Evolutionary conservation across 2,113 vertebrate genomes (phyloP).

Genomic region (Clarias macrocephalus): DNA sequence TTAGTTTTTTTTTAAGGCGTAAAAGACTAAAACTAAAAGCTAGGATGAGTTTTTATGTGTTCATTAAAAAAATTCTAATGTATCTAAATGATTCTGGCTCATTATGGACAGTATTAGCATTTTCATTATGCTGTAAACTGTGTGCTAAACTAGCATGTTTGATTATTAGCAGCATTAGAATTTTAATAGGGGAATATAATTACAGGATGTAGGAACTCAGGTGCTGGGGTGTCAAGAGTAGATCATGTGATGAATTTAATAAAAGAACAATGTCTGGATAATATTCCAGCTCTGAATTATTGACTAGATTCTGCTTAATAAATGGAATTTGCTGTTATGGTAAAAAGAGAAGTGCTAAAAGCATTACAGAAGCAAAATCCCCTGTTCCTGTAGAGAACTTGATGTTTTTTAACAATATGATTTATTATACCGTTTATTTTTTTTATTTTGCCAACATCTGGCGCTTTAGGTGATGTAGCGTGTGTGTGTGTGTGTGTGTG

Average conservation of each 20-base stretch:
- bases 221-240: background rate
- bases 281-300: slow-evolving; percentile 11
- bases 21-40: background rate
- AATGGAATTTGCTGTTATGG: slow-evolving; percentile 10
- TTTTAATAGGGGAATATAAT: background rate
- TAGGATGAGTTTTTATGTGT: background rate
- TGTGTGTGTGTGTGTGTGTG: background rate
- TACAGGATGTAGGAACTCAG: background rate
- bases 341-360: background rate
- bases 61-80: background rate
- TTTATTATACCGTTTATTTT: background rate
- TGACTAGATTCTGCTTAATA: slow-evolving; percentile 1
- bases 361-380: background rate
- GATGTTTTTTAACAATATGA: background rate
- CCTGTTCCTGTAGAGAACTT: too few species aligned
- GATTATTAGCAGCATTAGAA: slow-evolving; percentile 7
- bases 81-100: background rate
- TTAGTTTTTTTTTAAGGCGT: background rate
- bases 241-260: slow-evolving; percentile 3
- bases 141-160: background rate
- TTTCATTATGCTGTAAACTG: background rate
- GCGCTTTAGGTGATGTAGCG: background rate
- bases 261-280: slow-evolving; percentile 6
- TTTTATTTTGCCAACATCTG: slow-evolving; percentile 1
- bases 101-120: background rate